Evolutionary conservation across 2,888 invertebrate genomes (phyloP).

Genomic region (Cheilosia variabilis): DNA sequence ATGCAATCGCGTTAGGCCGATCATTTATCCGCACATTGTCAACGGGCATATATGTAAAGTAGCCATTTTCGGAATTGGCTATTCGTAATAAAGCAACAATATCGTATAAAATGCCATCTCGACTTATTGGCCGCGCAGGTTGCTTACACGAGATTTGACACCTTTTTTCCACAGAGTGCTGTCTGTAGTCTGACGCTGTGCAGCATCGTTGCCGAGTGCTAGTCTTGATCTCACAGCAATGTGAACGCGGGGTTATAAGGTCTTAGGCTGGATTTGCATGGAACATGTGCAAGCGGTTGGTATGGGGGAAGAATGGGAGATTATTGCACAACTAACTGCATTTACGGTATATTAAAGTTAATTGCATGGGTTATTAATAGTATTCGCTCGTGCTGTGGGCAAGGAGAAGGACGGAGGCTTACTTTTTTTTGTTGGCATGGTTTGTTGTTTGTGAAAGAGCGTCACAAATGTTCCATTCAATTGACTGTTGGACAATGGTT

Average conservation of each 20-base stretch:
- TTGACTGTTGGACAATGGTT: conserved; percentile 40
- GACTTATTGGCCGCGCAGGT: conserved; percentile 56
- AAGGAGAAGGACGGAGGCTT: conserved; percentile 29
- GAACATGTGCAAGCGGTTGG: conserved; percentile 47
- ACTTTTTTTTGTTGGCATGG: conserved; percentile 3
- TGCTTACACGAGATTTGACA: conserved; percentile 65
- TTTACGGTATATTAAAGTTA: conserved; percentile 67
- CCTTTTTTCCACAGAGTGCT: conserved; percentile 49
- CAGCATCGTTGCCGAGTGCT: not conserved
- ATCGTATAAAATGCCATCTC: conserved; percentile 62
- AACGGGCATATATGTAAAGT: conserved; percentile 6
- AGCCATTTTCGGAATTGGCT: conserved; percentile 59
- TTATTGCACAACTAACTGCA: conserved; percentile 62
- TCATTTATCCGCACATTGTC: conserved; percentile 9
- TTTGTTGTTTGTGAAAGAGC: conserved; percentile 15
- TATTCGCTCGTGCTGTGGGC: conserved; percentile 15
- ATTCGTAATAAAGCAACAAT: conserved; percentile 51
- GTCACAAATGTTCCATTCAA: conserved; percentile 54
- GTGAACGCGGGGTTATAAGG: conserved; percentile 59
- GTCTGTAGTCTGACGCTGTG: too few species aligned
- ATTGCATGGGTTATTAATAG: conserved; percentile 68
- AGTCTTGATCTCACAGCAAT: conserved; percentile 59
- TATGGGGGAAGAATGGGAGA: conserved; percentile 37
- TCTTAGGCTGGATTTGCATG: conserved; percentile 71
- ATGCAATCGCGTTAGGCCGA: conserved; percentile 12